Percentiles rank a stretch among this genome's conserved stretches.
These are phyloP conservation scores for Philaethria dido DNA, from an alignment of 2,888 invertebrate genomes.

Conservation along the genomic window DNA sequence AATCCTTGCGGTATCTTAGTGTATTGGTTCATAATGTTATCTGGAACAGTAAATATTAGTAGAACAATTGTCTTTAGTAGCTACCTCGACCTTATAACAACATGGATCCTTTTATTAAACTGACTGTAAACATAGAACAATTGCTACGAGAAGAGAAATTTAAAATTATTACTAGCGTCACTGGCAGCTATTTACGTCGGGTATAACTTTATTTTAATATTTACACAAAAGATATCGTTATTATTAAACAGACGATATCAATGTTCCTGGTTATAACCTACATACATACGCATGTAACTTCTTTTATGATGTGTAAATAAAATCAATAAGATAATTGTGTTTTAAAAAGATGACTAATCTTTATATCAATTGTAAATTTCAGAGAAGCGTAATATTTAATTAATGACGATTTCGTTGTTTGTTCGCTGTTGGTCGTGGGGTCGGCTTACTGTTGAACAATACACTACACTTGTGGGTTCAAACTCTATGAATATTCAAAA, in stretches of 20 bases:
- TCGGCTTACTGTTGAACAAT: neutral
- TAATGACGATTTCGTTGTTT: neutral
- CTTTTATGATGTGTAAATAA: constrained; percentile 9
- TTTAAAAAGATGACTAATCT: neutral
- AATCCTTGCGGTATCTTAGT: constrained; percentile 76
- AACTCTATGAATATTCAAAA: too few relatives aligned
- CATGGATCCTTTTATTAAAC: constrained; percentile 64
- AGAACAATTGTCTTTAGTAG: constrained; percentile 65
- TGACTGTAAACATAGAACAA: constrained; percentile 57
- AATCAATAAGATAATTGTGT: constrained; percentile 18
- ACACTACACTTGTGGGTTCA: neutral
- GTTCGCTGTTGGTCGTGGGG: neutral
- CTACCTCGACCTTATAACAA: constrained; percentile 68
- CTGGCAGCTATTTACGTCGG: neutral
- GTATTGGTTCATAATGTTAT: constrained; percentile 82
- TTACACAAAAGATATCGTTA: neutral
- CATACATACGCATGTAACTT: constrained; percentile 13
- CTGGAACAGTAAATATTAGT: constrained; percentile 75
- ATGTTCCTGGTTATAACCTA: neutral
- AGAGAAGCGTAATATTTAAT: constrained; percentile 11
- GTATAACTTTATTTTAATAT: neutral
- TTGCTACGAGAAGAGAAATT: constrained; percentile 57
- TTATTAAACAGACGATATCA: neutral
- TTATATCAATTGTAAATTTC: constrained; percentile 11
- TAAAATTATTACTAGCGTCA: constrained; percentile 49